phyloP scores from a whole-genome alignment of 2,888 invertebrate species.

The Cephus spinipes region DNA sequence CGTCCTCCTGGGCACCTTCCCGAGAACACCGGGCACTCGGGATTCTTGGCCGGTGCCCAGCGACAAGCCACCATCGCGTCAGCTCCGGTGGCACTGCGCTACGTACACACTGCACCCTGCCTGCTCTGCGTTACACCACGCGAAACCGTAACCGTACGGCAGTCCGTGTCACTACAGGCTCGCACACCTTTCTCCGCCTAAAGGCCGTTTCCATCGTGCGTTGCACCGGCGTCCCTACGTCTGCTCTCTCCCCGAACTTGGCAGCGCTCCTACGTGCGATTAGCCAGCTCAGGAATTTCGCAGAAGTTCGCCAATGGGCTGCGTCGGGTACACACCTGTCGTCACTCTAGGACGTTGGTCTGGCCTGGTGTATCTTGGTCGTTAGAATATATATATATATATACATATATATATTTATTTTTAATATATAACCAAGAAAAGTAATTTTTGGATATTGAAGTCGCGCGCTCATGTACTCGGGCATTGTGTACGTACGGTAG shows the following conservation, averaged over 20 bases:
- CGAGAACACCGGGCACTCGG: constrained; percentile 1
- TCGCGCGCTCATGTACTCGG: background rate
- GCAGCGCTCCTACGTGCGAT: background rate
- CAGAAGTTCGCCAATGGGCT: background rate
- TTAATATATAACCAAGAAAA: background rate
- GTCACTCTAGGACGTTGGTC: background rate
- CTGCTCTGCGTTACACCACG: background rate
- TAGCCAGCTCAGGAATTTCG: background rate
- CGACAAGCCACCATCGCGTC: background rate
- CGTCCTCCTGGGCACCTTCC: background rate
- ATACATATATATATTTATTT: background rate
- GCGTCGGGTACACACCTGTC: background rate
- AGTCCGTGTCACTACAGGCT: background rate
- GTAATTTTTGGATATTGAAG: background rate
- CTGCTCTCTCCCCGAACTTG: background rate
- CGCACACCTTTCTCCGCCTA: background rate
- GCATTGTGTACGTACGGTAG: background rate
- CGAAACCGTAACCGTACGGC: background rate
- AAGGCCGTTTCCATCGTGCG: background rate
- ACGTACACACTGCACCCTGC: background rate
- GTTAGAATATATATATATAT: background rate
- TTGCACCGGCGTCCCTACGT: background rate
- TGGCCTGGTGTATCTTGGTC: background rate
- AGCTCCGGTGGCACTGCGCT: background rate
- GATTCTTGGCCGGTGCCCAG: constrained; percentile 1